Base-by-base conservation (phyloP, 2,888 invertebrate species). In the Eristalis arbustorum region DNA sequence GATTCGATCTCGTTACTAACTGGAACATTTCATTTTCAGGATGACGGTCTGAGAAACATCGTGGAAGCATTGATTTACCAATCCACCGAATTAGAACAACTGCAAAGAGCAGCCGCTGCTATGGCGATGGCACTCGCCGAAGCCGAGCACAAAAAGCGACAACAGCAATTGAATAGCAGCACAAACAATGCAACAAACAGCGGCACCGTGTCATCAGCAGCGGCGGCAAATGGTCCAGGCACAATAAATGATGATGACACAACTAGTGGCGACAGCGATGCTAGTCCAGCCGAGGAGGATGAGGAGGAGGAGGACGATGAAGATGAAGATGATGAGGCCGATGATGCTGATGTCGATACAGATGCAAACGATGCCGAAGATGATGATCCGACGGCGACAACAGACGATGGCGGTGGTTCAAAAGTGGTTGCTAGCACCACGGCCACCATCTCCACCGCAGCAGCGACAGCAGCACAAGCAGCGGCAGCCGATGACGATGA, bases 21-120 rank as follows among this genome's bases (percentile, higher is more conserved):
- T 23, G 5, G n/a, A 22, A 10, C 56, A n/a, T 18, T 78, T 66
- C 72, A 84, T 74, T 90, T 91, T 68, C 89, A 94, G 92, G 92
- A 94, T 93, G 91, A 90, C 22, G 98, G 98, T 0, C 94, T 96
- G 67, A 94, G 94, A 4, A 95, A 96, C 91, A 93, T 98, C 63
- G 95, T 96, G 61, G 95, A 96, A 81, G 97, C 97, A 2, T 91
- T 98, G 62, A 94, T 95, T 28, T 95, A 96, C 89, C 96, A 97
- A 91, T 94, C 95, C 3, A 89, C 89, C 2, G 91, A 92, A 75
- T 80, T 92, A 72, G 91, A 92, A 66, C 90, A 91, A 49, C 84
- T 91, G 40, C 91, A 90, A 76, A 90, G 90, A 2, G 89, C 90
- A 0, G 89, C 89, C 18, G 92, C 91, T 34, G 72, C 84, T 90